phyloP scores from a whole-genome alignment of 2,888 invertebrate genomes.

The Ornithoptera priamus region DNA sequence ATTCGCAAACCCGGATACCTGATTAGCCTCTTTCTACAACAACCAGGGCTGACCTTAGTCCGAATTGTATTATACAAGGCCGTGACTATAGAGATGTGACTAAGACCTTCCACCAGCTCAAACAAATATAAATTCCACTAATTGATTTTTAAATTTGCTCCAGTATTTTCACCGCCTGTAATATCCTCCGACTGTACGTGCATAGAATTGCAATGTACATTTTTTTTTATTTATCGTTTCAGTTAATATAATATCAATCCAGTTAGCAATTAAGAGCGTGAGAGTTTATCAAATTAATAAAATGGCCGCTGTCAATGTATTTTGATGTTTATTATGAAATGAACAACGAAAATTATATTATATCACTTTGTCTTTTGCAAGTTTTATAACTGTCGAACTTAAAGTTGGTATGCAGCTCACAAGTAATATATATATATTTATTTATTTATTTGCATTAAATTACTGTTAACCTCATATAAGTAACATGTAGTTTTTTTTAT shows the following conservation, averaged over 20 bases:
- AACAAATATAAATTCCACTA: background rate
- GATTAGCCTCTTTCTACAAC: no score
- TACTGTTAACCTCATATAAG: background rate
- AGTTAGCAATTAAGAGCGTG: constrained; percentile 1
- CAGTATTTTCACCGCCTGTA: background rate
- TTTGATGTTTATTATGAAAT: background rate
- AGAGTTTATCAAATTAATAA: constrained; percentile 3
- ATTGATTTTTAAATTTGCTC: background rate
- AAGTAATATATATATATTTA: no score
- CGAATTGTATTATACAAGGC: no score
- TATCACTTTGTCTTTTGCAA: constrained; percentile 6
- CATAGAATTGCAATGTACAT: background rate
- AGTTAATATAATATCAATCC: background rate
- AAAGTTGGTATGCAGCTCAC: no score
- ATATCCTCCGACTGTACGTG: background rate
- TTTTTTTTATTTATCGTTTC: background rate
- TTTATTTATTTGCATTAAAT: background rate
- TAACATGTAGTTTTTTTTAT: constrained; percentile 1
- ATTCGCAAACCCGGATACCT: no score
- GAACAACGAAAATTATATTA: constrained; percentile 14
- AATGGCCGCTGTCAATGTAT: background rate
- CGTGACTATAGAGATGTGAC: no score
- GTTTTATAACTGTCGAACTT: constrained; percentile 8
- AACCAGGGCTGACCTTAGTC: no score
- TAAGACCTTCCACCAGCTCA: no score